phyloP scores from a whole-genome alignment of 1,140 invertebrate species.

The Ericerus pela region DNA sequence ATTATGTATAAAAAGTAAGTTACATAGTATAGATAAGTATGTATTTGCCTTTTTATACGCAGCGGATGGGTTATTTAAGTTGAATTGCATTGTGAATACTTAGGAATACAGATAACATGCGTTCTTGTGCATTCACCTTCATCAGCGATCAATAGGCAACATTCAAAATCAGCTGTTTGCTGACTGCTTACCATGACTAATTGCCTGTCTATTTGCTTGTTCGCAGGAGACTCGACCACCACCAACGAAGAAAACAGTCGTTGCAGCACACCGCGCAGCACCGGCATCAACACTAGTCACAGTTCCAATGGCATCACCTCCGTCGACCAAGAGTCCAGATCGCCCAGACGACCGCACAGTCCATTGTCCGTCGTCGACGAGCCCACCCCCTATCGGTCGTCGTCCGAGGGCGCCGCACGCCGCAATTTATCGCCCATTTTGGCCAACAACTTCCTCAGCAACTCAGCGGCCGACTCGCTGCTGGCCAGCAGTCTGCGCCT shows the following conservation, averaged over 20 bases:
- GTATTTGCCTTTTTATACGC: too few species aligned
- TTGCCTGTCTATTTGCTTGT: conserved; percentile 23
- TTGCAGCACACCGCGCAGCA: conserved; percentile 38
- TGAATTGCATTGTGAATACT: too few species aligned
- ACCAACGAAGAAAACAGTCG: conserved; percentile 46
- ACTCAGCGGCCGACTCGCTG: conserved; percentile 28
- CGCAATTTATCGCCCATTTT: conserved; percentile 6
- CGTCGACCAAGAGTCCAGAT: conserved; percentile 13
- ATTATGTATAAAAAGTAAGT: too few species aligned
- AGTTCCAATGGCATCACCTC: conserved; percentile 27
- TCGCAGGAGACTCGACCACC: conserved; percentile 47
- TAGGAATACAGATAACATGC: too few species aligned
- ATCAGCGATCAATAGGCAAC: too few species aligned
- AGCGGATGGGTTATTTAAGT: too few species aligned
- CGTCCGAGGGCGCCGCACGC: conserved; percentile 1
- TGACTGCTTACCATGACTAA: neutral
- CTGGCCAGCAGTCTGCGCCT: conserved; percentile 5
- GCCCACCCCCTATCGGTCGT: conserved; percentile 4
- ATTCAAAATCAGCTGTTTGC: neutral
- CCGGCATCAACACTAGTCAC: conserved; percentile 32
- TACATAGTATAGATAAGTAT: too few species aligned
- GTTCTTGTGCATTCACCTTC: too few species aligned
- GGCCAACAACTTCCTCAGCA: conserved; percentile 31
- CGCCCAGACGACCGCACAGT: conserved; percentile 14
- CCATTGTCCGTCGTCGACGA: conserved; percentile 16